These are phyloP conservation scores for Beris morrisii DNA, from an alignment of 2,888 invertebrate genomes.

Conservation along the genomic window DNA sequence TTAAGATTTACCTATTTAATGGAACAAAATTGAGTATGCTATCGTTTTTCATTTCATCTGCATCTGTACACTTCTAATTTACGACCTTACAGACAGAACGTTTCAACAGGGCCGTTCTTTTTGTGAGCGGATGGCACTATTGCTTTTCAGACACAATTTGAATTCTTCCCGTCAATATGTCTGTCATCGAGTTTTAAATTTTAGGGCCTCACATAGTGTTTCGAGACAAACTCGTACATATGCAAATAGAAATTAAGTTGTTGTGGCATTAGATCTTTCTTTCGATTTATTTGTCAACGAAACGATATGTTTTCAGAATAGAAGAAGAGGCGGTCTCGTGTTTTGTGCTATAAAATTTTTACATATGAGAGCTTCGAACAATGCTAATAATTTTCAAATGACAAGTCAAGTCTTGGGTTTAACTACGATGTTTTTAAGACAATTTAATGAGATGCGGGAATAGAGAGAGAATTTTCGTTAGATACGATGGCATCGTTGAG, in stretches of 20 bases:
- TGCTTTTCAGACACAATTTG: neutral
- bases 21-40: too few species aligned
- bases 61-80: constrained; percentile 4
- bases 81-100: neutral
- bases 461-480: neutral
- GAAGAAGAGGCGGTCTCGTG: too few species aligned
- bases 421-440: too few species aligned
- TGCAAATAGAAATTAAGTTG: neutral
- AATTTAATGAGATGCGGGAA: too few species aligned
- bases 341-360: too few species aligned
- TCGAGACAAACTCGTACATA: neutral
- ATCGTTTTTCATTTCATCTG: too few species aligned
- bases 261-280: constrained; percentile 1
- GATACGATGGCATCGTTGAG: constrained; percentile 10
- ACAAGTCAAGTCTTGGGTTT: too few species aligned
- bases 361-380: too few species aligned
- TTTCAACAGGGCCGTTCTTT: neutral
- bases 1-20: too few species aligned
- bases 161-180: constrained; percentile 19
- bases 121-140: constrained; percentile 2
- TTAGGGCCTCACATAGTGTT: neutral
- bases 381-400: too few species aligned
- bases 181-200: neutral
- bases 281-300: constrained; percentile 12
- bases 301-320: neutral